These are phyloP conservation scores for Drepana arcuata DNA, from an alignment of 1,140 invertebrate genomes.

Conservation along the genomic window DNA sequence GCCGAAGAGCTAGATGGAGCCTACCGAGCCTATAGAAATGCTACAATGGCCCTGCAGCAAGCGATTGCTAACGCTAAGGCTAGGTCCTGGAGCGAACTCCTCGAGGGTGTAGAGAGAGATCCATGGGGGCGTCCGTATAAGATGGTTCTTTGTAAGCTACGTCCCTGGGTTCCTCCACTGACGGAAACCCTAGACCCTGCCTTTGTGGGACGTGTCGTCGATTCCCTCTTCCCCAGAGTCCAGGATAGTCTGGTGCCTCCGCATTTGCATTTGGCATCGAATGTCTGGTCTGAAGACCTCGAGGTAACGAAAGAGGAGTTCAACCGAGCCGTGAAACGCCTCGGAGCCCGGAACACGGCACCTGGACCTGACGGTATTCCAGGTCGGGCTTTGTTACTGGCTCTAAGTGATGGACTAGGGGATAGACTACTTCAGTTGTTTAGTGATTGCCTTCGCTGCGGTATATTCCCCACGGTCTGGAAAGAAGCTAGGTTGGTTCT, in stretches of 20 bases:
- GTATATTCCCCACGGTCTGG: no score
- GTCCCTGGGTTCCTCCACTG: conserved; percentile 10
- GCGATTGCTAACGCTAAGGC: conserved; percentile 14
- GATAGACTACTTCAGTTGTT: no score
- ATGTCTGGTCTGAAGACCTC: no score
- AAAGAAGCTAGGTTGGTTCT: no score
- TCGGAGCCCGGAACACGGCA: no score
- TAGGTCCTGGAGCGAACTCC: conserved; percentile 1
- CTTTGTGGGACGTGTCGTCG: conserved; percentile 8
- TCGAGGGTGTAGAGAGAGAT: conserved; percentile 19
- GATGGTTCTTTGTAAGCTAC: conserved; percentile 10
- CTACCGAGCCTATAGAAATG: conserved; percentile 2
- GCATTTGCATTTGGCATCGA: no score
- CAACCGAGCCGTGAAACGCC: no score
- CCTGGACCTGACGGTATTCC: no score
- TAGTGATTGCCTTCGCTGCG: no score
- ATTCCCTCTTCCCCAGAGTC: conserved; percentile 5
- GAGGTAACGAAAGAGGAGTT: no score
- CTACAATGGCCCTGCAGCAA: conserved; percentile 5
- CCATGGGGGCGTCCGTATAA: conserved; percentile 12
- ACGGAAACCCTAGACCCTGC: conserved; percentile 11
- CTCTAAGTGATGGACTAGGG: no score
- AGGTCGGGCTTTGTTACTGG: no score
- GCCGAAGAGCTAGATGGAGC: conserved; percentile 1
- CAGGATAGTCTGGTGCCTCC: conserved; percentile 4